Evolutionary conservation across 2,797 vertebrate species (phyloP), one percentile per base, ranked within the genome.

Genomic region (Anas georgica): DNA sequence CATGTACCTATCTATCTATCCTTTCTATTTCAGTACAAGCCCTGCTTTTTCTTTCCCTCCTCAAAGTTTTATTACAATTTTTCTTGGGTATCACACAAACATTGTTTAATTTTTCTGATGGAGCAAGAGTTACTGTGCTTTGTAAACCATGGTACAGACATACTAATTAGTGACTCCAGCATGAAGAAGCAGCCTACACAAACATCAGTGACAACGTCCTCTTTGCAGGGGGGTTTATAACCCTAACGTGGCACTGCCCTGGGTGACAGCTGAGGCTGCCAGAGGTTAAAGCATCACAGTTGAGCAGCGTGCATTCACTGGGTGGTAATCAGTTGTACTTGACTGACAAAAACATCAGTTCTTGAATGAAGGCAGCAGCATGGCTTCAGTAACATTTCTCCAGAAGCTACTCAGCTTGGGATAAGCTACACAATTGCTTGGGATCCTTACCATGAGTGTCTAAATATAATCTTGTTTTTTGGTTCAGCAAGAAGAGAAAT

Each of bases 91-190:
- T 23, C 16, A 26, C 73, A 77, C 15, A 70, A 85, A 67, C 7
- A 37, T 7, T 9, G 13, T 12, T n/a, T 59, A 17, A 45, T 43
- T 74, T 56, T 63, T 87, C 91, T 54, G 15, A 81, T 17, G 39
- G n/a, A 88, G 37, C 0, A 2, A 72, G 50, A 68, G 28, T 60
- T 35, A 50, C 41, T 31, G 7, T 7, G 7, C 37, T 78, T 80
- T 35, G 28, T 48, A 64, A 22, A n/a, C 12, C 48, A 28, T 1
- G 1, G 50, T 50, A 18, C 37, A 87, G 35, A 55, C 1, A 0
- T 26, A 28, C 26, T 72, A 35, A 59, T 11, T 77, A 83, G 39
- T 9, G 13, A 5, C 62, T 9, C 78, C 28, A 55, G 37, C 26
- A 78, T 64, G 50, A 68, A 3, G 22, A 82, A 81, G 54, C 25